Evolutionary conservation across 1,140 invertebrate genomes (phyloP), one percentile per base, ranked within the genome.

Genomic region (Eciton burchellii): DNA sequence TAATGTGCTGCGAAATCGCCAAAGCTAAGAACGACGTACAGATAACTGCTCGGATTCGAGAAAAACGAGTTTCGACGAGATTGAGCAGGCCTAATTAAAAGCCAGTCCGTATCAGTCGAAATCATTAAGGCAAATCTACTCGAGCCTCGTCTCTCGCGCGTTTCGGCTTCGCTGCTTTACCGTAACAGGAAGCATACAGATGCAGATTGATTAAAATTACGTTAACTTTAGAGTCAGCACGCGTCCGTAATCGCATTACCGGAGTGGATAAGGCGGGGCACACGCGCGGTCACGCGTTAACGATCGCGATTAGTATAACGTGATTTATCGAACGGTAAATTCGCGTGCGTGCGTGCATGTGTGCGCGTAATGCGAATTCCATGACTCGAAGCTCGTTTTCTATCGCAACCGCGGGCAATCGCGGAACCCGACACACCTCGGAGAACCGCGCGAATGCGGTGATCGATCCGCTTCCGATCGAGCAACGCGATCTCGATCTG

Each of bases 181-280:
- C 84, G 81, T 87, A 85, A 84, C 83, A 88, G 88, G 88, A 91
- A 90, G 87, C 79, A 62, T 81, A 81, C 21, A n/a, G 49, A 54
- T 71, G 35, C 41, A 59, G 52, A 81, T 87, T 19, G 26, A 43
- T 65, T 21, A 63, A 62, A 60, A 63, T 76, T 76, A 45, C 52
- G 49, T 45, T 82, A 82, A 60, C 68, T 62, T 62, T 83, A 66
- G 81, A 76, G 43, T 76, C 57, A 11, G 12, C 47, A 74, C 47
- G 24, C 16, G 43, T 2, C 2, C 19, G 11, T 35, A 47, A 52
- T 68, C 49, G 35, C 11, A 12, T n/a, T 8, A 59, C 35, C 12
- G 59, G 26, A 12, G 59, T 35, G 12, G 8, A 62, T 16, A 49
- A 12, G 12, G 26, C 1, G 8, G 12, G 12, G 26, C 1, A 6